Conservation (phyloP, 35 echinoderm and acorn worm species). For the Apostichopus japonicus region DNA sequence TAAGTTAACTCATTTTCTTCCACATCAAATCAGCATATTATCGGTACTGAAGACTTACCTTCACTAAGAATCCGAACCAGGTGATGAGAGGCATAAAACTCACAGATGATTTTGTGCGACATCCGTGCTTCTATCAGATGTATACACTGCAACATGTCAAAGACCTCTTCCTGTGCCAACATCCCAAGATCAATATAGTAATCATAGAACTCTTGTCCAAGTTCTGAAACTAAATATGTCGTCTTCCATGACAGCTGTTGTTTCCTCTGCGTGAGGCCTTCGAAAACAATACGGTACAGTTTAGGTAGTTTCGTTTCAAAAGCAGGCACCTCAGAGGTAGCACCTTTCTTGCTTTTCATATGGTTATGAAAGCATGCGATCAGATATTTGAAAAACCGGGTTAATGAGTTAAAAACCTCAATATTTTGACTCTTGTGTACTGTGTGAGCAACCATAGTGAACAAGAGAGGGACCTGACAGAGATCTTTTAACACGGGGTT, state of each 20-base stretch:
- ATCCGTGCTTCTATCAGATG: too few relatives aligned
- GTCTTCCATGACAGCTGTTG: neutral
- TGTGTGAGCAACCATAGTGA: neutral
- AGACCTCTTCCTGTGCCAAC: too few relatives aligned
- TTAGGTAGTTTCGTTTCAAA: neutral
- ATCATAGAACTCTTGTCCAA: too few relatives aligned
- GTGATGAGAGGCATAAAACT: too few relatives aligned
- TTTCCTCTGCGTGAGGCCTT: neutral
- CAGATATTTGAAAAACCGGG: neutral
- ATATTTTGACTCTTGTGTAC: neutral
- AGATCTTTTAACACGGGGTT: neutral
- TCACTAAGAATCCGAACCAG: too few relatives aligned
- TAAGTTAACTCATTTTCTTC: too few relatives aligned
- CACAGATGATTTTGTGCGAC: too few relatives aligned
- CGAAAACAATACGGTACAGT: neutral
- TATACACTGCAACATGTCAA: too few relatives aligned
- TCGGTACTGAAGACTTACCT: too few relatives aligned
- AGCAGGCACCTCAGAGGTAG: neutral
- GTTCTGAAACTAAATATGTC: too few relatives aligned
- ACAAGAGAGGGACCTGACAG: neutral
- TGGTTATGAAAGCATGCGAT: neutral
- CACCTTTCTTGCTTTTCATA: neutral
- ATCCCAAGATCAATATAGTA: too few relatives aligned
- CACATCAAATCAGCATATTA: too few relatives aligned
- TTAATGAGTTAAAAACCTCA: neutral